Conservation (phyloP, 2,797 vertebrate species). For the Sciurus carolinensis region DNA sequence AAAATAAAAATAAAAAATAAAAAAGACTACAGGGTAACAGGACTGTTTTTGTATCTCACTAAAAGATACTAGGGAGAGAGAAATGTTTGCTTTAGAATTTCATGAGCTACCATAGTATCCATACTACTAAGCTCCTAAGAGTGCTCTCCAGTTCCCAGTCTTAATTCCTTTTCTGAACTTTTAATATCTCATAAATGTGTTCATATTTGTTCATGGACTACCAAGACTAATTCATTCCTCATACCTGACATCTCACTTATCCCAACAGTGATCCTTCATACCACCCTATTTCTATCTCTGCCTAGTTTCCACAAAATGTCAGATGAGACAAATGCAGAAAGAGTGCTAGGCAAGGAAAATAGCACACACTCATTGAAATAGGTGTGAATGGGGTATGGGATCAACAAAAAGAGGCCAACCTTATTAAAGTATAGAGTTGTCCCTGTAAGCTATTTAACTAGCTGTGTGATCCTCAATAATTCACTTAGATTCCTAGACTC, state of each 20-base stretch:
- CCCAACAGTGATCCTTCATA: neutral
- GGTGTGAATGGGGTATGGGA: neutral
- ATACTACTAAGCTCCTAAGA: neutral
- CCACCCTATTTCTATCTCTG: neutral
- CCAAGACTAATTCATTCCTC: neutral
- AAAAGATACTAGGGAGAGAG: neutral
- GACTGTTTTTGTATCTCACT: neutral
- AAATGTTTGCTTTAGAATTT: conserved; percentile 34
- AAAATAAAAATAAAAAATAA: too few relatives aligned
- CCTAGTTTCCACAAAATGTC: conserved; percentile 19
- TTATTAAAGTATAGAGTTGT: neutral
- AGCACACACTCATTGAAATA: neutral
- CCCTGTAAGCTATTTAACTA: conserved; percentile 16
- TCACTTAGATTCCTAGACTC: conserved; percentile 14
- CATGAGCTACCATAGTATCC: neutral
- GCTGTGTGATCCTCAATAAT: neutral
- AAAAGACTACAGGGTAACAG: neutral
- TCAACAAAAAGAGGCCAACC: neutral
- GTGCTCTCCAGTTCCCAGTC: neutral
- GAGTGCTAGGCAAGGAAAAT: conserved; percentile 13
- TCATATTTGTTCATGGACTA: conserved; percentile 32
- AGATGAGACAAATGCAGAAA: neutral
- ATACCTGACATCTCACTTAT: neutral
- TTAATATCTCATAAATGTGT: neutral
- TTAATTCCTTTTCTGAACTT: conserved; percentile 18